These are phyloP conservation scores for Oreortyx pictus DNA, from an alignment of 2,797 vertebrate species.

Conservation along the genomic window DNA sequence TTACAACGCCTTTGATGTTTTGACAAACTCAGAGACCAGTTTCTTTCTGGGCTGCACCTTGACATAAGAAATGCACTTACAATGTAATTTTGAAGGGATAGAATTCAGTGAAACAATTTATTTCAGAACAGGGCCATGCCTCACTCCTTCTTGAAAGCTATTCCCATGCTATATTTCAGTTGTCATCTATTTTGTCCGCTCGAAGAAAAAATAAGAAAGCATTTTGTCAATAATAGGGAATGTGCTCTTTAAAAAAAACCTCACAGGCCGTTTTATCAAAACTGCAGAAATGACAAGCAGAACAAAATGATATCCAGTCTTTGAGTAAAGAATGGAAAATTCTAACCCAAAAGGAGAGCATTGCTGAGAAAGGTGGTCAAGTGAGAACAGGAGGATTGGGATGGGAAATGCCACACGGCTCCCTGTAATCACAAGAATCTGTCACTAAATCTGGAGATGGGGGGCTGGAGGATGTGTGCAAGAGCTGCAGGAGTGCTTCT, in stretches of 20 bases:
- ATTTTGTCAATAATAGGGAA: constrained; percentile 19
- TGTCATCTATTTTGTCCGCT: constrained; percentile 16
- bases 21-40: not conserved
- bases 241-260: not conserved
- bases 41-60: not conserved
- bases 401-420: not conserved
- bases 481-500: not conserved
- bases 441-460: not conserved
- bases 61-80: not conserved
- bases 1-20: not conserved
- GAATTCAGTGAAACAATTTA: constrained; percentile 10
- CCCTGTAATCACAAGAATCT: not conserved
- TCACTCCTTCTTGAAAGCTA: not conserved
- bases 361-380: not conserved
- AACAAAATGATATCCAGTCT: not conserved
- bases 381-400: not conserved
- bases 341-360: not conserved
- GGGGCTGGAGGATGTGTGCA: not conserved
- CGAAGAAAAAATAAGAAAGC: not conserved
- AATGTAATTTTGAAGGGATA: not conserved
- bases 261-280: not conserved
- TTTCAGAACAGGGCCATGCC: not conserved
- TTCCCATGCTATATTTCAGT: not conserved
- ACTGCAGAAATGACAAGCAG: not conserved
- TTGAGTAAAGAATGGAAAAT: not conserved